These are phyloP conservation scores for Heteropelma amictum DNA, from an alignment of 2,888 invertebrate genomes.

Conservation along the genomic window DNA sequence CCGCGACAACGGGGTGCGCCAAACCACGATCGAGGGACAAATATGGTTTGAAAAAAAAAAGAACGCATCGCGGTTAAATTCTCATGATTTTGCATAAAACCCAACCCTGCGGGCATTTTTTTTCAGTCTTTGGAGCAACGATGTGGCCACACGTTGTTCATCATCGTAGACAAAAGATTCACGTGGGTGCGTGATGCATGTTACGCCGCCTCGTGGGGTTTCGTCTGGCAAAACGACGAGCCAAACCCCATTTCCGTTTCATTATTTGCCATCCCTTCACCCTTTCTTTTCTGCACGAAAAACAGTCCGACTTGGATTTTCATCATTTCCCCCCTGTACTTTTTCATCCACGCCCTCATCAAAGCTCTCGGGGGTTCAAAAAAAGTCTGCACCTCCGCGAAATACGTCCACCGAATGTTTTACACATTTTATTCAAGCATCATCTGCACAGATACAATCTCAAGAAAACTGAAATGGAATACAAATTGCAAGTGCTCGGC, in stretches of 20 bases:
- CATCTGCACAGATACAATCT: no score
- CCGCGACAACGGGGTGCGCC: no score
- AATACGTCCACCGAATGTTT: no score
- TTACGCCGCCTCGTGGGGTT: neutral
- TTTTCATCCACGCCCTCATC: neutral
- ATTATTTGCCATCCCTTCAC: neutral
- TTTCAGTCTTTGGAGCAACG: neutral
- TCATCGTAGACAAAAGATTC: neutral
- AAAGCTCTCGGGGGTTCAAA: neutral
- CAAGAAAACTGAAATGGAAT: no score
- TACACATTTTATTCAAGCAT: no score
- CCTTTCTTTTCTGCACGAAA: neutral
- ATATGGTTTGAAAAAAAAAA: conserved; percentile 36
- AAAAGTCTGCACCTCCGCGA: neutral
- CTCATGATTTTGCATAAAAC: conserved; percentile 5
- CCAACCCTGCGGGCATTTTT: neutral
- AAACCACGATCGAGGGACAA: no score
- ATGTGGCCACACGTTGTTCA: no score
- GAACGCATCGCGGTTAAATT: neutral
- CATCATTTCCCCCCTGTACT: neutral
- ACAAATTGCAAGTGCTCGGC: no score
- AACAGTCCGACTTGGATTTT: neutral
- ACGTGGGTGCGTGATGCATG: no score
- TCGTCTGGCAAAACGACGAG: neutral
- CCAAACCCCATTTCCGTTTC: conserved; percentile 6